Evolutionary conservation across 2,888 invertebrate genomes (phyloP), one percentile per base, ranked within the genome.

Genomic region (Leucoptera coffeella): DNA sequence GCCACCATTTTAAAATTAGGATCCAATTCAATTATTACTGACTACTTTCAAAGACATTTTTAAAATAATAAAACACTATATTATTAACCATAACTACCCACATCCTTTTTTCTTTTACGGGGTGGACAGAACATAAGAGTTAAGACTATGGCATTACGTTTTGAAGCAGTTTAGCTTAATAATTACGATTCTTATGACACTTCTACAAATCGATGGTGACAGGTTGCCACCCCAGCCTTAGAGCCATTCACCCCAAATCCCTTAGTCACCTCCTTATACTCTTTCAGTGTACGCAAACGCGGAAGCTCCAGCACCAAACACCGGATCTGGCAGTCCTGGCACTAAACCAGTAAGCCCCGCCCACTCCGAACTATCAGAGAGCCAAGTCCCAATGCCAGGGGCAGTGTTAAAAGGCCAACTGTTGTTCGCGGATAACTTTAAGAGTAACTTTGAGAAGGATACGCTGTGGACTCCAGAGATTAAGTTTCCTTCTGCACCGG

Each of bases 371-470:
- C 32, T 57, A 14, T 64, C 65, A 1, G 34, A 36, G n/a, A 52
- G 55, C 8, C 47, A 47, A 29, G 51, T 56, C 0, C 54, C 55
- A 7, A 45, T 47, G 0, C 50, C 57, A 10, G 57, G 56, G 0
- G 54, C 52, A 12, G 44, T 71, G 19, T 81, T 81, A 38, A 52
- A 59, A 12, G 77, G 76, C 0, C 69, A 76, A 35, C 43, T 80
- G 15, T 52, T 86, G 15, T 83, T 85, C 31, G 59, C 75, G 31
- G 81, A 82, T 13, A 61, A 75, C 25, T 82, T 82, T 37, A 59
- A 71, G 27, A 38, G 39, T 4, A 41, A 38, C 0, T 39, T 59
- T 7, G 47, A 62, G 1, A 62, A 73, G 30, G 56, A 61, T 1
- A 58, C 58, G n/a, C 50, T 59, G 14, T 81, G 77, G 80, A 69